Evolutionary conservation across 64 coral and sea anemone genomes (phyloP).

Genomic region (Montipora foliosa): DNA sequence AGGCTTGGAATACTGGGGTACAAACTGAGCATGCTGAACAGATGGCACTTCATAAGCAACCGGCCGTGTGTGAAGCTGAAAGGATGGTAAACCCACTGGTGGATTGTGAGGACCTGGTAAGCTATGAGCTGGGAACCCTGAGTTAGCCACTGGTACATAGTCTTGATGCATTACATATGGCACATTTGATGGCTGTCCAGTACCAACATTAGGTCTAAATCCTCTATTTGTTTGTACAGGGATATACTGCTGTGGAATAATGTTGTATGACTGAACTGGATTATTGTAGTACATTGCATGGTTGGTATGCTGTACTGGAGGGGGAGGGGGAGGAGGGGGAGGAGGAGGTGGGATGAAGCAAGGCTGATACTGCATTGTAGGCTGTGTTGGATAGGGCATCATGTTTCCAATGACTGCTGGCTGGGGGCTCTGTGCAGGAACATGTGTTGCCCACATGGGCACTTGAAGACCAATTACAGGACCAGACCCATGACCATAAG

Average conservation of each 20-base stretch:
- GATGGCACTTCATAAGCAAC: constrained; percentile 1
- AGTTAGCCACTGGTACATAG: constrained; percentile 18
- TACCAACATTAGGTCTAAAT: background rate
- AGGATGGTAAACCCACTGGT: background rate
- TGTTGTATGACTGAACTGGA: constrained; percentile 40
- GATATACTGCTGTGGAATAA: constrained; percentile 33
- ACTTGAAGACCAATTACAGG: constrained; percentile 34
- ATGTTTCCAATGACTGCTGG: constrained; percentile 24
- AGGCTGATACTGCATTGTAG: constrained; percentile 27
- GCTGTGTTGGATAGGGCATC: constrained; percentile 46
- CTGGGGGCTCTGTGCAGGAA: constrained; percentile 12
- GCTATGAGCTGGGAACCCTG: background rate
- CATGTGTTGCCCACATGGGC: constrained; percentile 48
- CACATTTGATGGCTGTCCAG: constrained; percentile 40
- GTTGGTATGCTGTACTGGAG: constrained; percentile 31
- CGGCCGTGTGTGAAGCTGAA: constrained; percentile 9
- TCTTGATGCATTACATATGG: constrained; percentile 33
- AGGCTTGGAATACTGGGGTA: constrained; percentile 21
- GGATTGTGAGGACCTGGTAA: background rate
- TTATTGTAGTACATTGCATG: constrained; percentile 37
- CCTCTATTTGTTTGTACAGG: constrained; percentile 30
- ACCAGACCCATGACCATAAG: constrained; percentile 33
- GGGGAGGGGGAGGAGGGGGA: background rate
- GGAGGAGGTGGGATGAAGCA: constrained; percentile 11
- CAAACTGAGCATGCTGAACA: constrained; percentile 14